Percentiles rank a stretch among this genome's conserved stretches.
phyloP scores from a whole-genome alignment of 2,888 invertebrate genomes.

The Drosophila quinaria region DNA sequence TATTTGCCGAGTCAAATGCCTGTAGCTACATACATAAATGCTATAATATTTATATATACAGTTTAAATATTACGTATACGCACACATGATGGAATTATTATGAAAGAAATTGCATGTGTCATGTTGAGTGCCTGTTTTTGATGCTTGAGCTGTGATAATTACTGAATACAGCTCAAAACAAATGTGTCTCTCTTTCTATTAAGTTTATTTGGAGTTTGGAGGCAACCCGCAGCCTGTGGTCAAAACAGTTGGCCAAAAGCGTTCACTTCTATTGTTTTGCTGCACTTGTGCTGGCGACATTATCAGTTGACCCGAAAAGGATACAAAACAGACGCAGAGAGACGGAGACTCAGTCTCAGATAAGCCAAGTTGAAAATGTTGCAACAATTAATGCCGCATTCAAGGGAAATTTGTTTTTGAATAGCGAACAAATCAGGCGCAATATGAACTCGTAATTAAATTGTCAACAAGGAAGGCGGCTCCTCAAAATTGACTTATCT shows the following conservation, averaged over 20 bases:
- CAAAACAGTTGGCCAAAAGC: slow-evolving; percentile 17
- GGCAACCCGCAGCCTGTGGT: slow-evolving; percentile 36
- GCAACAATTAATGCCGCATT: slow-evolving; percentile 73
- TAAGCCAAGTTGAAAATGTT: slow-evolving; percentile 42
- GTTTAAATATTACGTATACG: slow-evolving; percentile 23
- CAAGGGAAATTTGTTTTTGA: slow-evolving; percentile 56
- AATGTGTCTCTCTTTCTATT: neutral
- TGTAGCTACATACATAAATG: slow-evolving; percentile 26
- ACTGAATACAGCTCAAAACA: slow-evolving; percentile 1
- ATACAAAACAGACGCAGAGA: slow-evolving; percentile 3
- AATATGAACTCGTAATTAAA: slow-evolving; percentile 63
- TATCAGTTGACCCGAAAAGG: slow-evolving; percentile 33
- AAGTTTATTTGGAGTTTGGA: neutral
- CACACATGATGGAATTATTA: neutral
- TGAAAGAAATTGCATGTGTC: slow-evolving; percentile 6
- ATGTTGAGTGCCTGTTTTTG: slow-evolving; percentile 23
- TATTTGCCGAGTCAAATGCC: slow-evolving; percentile 42
- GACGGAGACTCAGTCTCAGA: slow-evolving; percentile 5
- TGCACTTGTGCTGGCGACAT: slow-evolving; percentile 37
- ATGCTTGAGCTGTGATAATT: slow-evolving; percentile 29
- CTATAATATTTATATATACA: slow-evolving; percentile 3
- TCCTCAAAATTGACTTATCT: slow-evolving; percentile 50
- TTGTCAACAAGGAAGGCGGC: slow-evolving; percentile 47
- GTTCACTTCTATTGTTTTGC: slow-evolving; percentile 27
- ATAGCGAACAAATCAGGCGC: slow-evolving; percentile 65